Conservation (phyloP, 2,113 vertebrate species). For the Connochaetes taurinus region DNA sequence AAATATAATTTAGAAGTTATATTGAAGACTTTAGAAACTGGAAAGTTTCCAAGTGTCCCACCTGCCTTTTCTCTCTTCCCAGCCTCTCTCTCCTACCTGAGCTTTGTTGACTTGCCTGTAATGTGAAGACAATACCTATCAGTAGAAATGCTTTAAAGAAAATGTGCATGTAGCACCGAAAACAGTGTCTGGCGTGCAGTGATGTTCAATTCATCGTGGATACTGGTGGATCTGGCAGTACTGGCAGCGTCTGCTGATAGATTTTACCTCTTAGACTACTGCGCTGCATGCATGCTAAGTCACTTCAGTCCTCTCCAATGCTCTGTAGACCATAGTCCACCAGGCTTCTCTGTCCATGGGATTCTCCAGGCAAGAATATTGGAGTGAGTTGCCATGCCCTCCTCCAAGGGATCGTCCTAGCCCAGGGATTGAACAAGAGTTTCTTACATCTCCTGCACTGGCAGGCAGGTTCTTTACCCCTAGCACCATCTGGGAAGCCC, state of each 20-base stretch:
- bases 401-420: background rate
- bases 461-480: background rate
- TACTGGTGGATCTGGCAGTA: background rate
- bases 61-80: background rate
- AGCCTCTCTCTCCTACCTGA: background rate
- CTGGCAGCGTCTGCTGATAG: background rate
- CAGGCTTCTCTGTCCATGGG: background rate
- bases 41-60: background rate
- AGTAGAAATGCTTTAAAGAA: background rate
- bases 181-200: background rate
- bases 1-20: slow-evolving; percentile 22
- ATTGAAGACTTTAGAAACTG: background rate
- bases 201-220: background rate
- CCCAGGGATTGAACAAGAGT: background rate
- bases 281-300: background rate
- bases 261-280: background rate
- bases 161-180: background rate
- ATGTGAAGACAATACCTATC: background rate
- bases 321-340: background rate
- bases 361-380: background rate
- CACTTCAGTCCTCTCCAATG: background rate
- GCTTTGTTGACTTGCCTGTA: background rate
- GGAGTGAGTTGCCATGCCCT: background rate
- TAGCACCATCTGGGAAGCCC: background rate
- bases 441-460: background rate